Evolutionary conservation across 2,888 invertebrate species (phyloP).

Genomic region (Oscheius sp.): DNA sequence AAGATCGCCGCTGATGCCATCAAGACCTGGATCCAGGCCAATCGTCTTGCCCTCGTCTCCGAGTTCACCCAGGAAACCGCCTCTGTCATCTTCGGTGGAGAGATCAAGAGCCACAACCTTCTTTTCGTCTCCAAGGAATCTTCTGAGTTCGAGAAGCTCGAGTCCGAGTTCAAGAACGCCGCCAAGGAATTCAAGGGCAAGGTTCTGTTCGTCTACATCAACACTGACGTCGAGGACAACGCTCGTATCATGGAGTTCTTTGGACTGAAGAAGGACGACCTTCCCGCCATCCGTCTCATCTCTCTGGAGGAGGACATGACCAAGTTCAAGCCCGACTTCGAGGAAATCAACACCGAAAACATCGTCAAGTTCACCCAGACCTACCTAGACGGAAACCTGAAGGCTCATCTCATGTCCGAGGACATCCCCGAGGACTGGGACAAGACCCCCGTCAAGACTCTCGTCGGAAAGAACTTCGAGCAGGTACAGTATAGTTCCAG

Average conservation of each 20-base stretch:
- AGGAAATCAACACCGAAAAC: conserved; percentile 81
- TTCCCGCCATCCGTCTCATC: conserved; percentile 80
- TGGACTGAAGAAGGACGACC: conserved; percentile 90
- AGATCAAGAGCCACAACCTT: conserved; percentile 94
- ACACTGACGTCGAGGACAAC: conserved; percentile 94
- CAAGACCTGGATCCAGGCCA: conserved; percentile 72
- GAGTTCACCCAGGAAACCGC: conserved; percentile 81
- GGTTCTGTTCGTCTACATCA: conserved; percentile 93
- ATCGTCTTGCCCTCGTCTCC: conserved; percentile 72
- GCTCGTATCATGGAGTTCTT: conserved; percentile 98
- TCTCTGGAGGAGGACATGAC: conserved; percentile 96
- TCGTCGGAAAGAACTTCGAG: conserved; percentile 95
- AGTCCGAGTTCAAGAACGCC: conserved; percentile 84
- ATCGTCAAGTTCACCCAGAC: conserved; percentile 85
- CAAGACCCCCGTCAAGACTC: conserved; percentile 87
- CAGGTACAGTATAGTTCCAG: conserved; percentile 74
- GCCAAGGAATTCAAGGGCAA: conserved; percentile 91
- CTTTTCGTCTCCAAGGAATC: conserved; percentile 90
- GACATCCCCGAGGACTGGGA: conserved; percentile 97
- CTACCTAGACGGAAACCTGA: conserved; percentile 90
- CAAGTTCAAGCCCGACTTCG: conserved; percentile 88
- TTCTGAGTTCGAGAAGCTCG: conserved; percentile 85
- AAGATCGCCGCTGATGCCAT: conserved; percentile 53
- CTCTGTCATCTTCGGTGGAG: conserved; percentile 96
- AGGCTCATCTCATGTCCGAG: conserved; percentile 93